A percentile compares a stretch with the other conserved stretches of the same genome.
These are phyloP conservation scores for Paraplagusia blochii DNA, from an alignment of 2,113 vertebrate genomes.

Conservation along the genomic window DNA sequence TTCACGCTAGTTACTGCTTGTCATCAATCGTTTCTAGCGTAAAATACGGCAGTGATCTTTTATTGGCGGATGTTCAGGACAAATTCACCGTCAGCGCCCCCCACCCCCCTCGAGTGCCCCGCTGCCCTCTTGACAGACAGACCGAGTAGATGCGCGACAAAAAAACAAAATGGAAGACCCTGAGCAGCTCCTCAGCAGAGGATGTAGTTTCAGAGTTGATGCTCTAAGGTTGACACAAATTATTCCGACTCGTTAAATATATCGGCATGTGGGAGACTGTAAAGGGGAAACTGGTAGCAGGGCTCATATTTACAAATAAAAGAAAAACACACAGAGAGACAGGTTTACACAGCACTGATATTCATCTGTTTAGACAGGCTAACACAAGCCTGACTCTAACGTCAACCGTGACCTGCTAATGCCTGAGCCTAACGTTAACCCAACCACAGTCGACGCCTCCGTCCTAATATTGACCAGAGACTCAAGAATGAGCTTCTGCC, in stretches of 20 bases:
- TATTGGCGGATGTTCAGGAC: constrained; percentile 60
- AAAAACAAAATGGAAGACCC: constrained; percentile 7
- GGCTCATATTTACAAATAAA: too few species aligned
- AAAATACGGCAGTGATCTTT: constrained; percentile 68
- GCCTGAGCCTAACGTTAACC: too few species aligned
- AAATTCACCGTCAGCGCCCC: constrained; percentile 52
- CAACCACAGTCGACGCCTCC: too few species aligned
- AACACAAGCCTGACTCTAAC: too few species aligned
- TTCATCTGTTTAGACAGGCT: too few species aligned
- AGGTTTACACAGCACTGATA: too few species aligned
- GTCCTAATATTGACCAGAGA: too few species aligned
- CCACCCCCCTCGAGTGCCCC: constrained; percentile 46
- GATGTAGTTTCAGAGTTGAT: constrained; percentile 27
- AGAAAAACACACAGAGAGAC: too few species aligned
- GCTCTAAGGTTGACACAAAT: constrained; percentile 24
- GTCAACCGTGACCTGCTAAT: too few species aligned
- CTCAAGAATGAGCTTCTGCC: too few species aligned
- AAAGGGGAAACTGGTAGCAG: neutral
- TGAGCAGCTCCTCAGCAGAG: constrained; percentile 5
- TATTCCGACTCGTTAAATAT: constrained; percentile 11
- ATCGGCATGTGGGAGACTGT: neutral
- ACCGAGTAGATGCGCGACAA: neutral
- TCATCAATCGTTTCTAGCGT: constrained; percentile 74
- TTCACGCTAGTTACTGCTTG: constrained; percentile 79
- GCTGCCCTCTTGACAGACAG: constrained; percentile 46